Evolutionary conservation across 2,888 invertebrate genomes (phyloP), one percentile per base, ranked within the genome.

Genomic region (Parascotia fuliginaria): DNA sequence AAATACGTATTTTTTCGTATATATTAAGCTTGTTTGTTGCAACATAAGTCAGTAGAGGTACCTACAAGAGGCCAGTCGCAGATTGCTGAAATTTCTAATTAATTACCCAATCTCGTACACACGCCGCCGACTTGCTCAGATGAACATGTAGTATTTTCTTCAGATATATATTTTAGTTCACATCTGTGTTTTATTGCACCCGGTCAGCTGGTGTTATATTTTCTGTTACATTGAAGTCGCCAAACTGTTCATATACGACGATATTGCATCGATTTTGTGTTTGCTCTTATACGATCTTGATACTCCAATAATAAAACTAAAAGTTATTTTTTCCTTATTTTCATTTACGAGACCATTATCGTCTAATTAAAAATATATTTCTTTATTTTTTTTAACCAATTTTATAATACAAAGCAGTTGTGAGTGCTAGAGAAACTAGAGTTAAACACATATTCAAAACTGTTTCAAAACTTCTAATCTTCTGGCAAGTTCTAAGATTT

Each of bases 171-270:
- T 65, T 59, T 41, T 53, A 44, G 55, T 55, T 40, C 56, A 56
- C 70, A 66, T 56, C 51, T 72, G 62, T 61, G 64, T 69, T 69
- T 72, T 68, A 73, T 62, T 64, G 38, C 58, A 40, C 24, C n/a
- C 47, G 49, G 51, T 56, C 55, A 57, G 52, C 51, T 46, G 28
- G 37, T 57, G 37, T 59, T 47, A 67, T 42, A 64, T 57, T 60
- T 63, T 59, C 57, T 51, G 29, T 55, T 42, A 61, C 58, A 56
- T 58, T 62, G 55, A 62, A 65, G 55, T 52, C 42, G 31, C 44
- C 55, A 41, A 42, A 42, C 32, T 15, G 36, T 52, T 47, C 46
- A 51, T 59, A 58, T 53, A 29, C 36, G 39, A 37, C 37, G 42
- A 60, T 60, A 67, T 60, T 67, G 58, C 49, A 41, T 42, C 37